These are phyloP conservation scores for Strigops habroptila DNA, from an alignment of 2,113 vertebrate genomes.

Conservation along the genomic window DNA sequence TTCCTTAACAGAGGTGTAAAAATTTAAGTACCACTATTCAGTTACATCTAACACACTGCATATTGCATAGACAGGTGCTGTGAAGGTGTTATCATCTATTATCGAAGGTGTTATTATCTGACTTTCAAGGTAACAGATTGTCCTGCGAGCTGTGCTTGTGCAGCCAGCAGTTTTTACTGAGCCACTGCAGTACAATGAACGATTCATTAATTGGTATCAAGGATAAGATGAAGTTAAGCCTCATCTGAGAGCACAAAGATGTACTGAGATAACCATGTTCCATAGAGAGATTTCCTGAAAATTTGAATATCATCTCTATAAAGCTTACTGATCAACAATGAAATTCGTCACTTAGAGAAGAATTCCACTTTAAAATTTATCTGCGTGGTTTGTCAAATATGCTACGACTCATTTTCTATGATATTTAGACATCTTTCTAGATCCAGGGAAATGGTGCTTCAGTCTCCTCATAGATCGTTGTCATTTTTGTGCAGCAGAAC, in stretches of 20 bases:
- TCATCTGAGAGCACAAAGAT: neutral
- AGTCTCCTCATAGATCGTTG: neutral
- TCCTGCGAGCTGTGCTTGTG: neutral
- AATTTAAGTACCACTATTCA: neutral
- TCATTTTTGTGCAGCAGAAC: neutral
- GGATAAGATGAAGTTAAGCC: neutral
- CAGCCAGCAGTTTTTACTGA: neutral
- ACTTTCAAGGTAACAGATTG: neutral
- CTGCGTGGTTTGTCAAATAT: neutral
- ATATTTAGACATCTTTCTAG: neutral
- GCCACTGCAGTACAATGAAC: neutral
- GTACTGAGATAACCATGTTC: neutral
- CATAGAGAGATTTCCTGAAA: neutral
- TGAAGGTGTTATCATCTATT: neutral
- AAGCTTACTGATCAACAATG: neutral
- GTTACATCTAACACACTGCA: neutral
- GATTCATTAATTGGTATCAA: neutral
- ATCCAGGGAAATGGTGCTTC: neutral
- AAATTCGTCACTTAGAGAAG: neutral
- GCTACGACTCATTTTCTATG: neutral
- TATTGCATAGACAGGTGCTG: neutral
- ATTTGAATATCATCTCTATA: neutral
- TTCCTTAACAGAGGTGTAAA: neutral
- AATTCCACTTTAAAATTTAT: neutral
- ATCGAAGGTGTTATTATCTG: neutral